Conservation (phyloP, 1,140 invertebrate genomes). For the Venturia canescens region DNA sequence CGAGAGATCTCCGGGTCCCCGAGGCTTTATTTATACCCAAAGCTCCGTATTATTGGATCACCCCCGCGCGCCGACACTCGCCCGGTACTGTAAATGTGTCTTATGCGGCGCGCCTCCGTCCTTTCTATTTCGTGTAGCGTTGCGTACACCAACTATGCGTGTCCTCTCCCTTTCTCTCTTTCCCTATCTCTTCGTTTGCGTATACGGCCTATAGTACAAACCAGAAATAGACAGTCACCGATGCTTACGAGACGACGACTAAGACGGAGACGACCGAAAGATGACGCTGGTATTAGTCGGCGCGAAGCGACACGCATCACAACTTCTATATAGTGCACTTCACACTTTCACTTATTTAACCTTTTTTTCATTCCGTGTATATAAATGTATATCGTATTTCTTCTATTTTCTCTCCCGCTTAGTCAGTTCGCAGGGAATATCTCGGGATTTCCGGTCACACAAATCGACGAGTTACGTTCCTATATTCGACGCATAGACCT, state of each 20-base stretch:
- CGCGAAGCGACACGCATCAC: not conserved
- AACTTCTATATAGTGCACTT: conserved; percentile 17
- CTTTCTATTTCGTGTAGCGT: conserved; percentile 56
- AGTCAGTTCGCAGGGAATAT: conserved; percentile 27
- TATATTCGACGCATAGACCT: not conserved
- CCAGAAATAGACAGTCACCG: conserved; percentile 43
- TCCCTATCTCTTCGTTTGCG: conserved; percentile 15
- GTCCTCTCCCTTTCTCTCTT: conserved; percentile 36
- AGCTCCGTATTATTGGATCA: conserved; percentile 72
- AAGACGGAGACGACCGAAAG: conserved; percentile 16
- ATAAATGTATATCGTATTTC: conserved; percentile 4
- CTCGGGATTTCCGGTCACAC: conserved; percentile 34
- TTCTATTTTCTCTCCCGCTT: conserved; percentile 5
- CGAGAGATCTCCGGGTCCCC: conserved; percentile 64
- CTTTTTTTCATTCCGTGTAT: conserved; percentile 9
- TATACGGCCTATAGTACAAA: conserved; percentile 23
- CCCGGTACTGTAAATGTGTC: conserved; percentile 58
- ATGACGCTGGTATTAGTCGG: conserved; percentile 13
- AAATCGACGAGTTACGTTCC: conserved; percentile 25
- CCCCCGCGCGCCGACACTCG: conserved; percentile 59
- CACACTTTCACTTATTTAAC: conserved; percentile 37
- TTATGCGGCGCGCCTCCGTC: conserved; percentile 57
- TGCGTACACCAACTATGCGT: conserved; percentile 48
- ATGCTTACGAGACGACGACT: conserved; percentile 30
- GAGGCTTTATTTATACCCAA: conserved; percentile 71